Percentiles rank a stretch among this genome's conserved stretches.
Evolutionary conservation across 2,113 vertebrate genomes (phyloP).

Genomic region (Ictalurus furcatus): DNA sequence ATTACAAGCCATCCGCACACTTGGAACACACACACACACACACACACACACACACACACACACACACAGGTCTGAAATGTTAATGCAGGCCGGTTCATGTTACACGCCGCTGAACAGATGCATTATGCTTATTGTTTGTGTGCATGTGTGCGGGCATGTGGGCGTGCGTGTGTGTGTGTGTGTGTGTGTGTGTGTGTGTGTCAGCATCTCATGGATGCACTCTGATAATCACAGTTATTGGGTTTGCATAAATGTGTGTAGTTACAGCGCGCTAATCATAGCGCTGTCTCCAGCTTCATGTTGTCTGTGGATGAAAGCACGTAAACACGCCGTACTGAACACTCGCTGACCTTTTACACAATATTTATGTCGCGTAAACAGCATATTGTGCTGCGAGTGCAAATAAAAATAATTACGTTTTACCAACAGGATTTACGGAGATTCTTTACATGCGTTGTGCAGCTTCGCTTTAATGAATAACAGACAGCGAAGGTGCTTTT

Average conservation of each 20-base stretch:
- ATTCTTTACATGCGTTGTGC: neutral
- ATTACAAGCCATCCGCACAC: conserved; percentile 26
- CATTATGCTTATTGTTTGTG: conserved; percentile 28
- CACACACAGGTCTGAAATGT: conserved; percentile 27
- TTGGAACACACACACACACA: conserved; percentile 22
- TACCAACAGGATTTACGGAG: neutral
- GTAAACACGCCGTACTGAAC: neutral
- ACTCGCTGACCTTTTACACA: neutral
- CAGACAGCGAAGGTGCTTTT: neutral
- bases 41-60: neutral
- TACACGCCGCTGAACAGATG: conserved; percentile 17
- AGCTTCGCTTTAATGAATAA: neutral
- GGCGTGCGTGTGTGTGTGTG: neutral
- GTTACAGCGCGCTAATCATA: neutral
- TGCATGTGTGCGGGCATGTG: conserved; percentile 25
- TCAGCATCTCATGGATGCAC: neutral
- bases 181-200: neutral
- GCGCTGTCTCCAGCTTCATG: neutral
- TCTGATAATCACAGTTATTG: neutral
- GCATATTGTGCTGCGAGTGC: neutral
- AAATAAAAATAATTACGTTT: neutral
- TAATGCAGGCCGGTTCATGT: conserved; percentile 38
- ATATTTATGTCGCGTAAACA: neutral
- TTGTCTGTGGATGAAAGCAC: neutral
- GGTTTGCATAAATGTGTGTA: neutral